These are phyloP conservation scores for Prunella strophiata DNA, from an alignment of 2,797 vertebrate species.

Conservation along the genomic window DNA sequence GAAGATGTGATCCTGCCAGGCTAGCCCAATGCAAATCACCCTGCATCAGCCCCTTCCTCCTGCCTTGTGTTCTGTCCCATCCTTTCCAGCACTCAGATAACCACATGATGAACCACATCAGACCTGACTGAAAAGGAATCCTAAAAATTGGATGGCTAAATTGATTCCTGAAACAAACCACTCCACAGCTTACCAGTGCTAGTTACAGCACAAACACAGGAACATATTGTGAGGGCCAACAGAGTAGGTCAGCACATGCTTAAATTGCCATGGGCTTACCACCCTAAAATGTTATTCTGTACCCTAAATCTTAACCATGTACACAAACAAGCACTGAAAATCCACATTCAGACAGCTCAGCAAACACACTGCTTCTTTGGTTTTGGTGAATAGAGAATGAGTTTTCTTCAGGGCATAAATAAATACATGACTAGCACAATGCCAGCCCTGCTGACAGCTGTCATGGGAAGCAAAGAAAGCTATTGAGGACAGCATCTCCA, in stretches of 20 bases:
- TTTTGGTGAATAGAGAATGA: conserved; percentile 4
- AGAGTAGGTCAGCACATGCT: not conserved
- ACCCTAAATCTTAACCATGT: not conserved
- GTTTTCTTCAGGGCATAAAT: not conserved
- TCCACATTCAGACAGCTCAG: not conserved
- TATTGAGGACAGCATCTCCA: not conserved
- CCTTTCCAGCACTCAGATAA: not conserved
- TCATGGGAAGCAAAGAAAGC: not conserved
- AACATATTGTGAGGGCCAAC: not conserved
- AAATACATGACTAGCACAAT: conserved; percentile 2
- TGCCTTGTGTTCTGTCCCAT: not conserved
- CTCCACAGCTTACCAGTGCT: not conserved
- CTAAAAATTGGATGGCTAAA: not conserved
- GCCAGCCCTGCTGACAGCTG: not conserved
- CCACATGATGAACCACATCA: not conserved
- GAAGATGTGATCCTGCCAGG: not conserved
- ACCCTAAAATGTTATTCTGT: not conserved
- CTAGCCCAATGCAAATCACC: not conserved
- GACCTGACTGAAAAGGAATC: not conserved
- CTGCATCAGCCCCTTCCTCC: not conserved
- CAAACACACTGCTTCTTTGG: not conserved
- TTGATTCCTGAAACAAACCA: not conserved
- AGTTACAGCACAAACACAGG: not conserved
- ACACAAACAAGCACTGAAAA: not conserved
- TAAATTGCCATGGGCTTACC: not conserved